These are phyloP conservation scores for Uria aalge DNA, from an alignment of 2,113 vertebrate species.

Conservation along the genomic window DNA sequence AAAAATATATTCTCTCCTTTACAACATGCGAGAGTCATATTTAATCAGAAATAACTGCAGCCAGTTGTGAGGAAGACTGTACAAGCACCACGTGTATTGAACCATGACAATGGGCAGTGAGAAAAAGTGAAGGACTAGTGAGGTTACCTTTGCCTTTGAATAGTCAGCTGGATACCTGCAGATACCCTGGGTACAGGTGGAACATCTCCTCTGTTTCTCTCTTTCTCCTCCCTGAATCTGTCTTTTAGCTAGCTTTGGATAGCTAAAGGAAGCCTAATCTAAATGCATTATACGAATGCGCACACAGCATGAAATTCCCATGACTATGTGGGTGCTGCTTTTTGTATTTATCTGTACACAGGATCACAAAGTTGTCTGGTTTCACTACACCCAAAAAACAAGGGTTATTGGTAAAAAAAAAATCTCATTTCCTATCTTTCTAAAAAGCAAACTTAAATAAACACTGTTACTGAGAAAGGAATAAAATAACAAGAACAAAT, in stretches of 20 bases:
- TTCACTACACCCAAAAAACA: neutral
- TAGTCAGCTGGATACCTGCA: neutral
- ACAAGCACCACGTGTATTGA: neutral
- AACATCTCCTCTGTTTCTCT: neutral
- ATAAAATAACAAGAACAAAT: neutral
- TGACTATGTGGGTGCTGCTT: neutral
- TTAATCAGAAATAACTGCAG: neutral
- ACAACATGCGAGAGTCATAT: neutral
- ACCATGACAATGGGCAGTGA: neutral
- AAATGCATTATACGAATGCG: neutral
- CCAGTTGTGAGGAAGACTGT: neutral
- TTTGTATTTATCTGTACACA: neutral
- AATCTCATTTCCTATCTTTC: neutral
- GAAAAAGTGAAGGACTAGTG: neutral
- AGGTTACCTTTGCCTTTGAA: neutral
- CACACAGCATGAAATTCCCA: neutral
- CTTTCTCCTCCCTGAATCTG: neutral
- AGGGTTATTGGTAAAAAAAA: neutral
- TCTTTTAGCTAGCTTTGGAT: neutral
- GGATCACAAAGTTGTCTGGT: neutral
- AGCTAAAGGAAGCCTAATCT: neutral
- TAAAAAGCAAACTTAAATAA: slow-evolving; percentile 12
- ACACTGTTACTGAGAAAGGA: neutral
- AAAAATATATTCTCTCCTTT: neutral
- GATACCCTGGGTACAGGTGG: neutral